These are phyloP conservation scores for Cinara cedri DNA, from an alignment of 2,888 invertebrate genomes.

Conservation along the genomic window DNA sequence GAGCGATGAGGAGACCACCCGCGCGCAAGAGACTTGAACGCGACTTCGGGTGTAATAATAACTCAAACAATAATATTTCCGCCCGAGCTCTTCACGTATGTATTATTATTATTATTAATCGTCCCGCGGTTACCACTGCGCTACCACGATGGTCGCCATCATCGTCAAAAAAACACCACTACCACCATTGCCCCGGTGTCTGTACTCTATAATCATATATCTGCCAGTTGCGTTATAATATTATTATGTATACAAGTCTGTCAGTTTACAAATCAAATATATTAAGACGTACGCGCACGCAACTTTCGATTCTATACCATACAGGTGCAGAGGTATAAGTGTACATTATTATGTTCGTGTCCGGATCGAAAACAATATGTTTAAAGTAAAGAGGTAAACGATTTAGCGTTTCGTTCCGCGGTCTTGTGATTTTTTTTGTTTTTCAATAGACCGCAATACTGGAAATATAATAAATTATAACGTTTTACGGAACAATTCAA, in stretches of 20 bases:
- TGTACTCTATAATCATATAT: too few species aligned
- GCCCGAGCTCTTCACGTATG: slow-evolving; percentile 7
- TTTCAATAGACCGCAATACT: too few species aligned
- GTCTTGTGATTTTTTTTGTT: too few species aligned
- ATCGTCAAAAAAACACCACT: not conserved
- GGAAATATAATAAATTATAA: too few species aligned
- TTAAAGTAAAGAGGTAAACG: too few species aligned
- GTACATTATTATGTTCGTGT: too few species aligned
- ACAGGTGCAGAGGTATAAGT: too few species aligned
- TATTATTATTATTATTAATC: slow-evolving; percentile 46
- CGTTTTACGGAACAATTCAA: too few species aligned
- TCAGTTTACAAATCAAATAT: not conserved
- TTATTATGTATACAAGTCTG: slow-evolving; percentile 12
- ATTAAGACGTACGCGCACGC: too few species aligned
- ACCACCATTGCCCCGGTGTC: not conserved
- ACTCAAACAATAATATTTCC: slow-evolving; percentile 53
- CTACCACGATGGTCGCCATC: not conserved
- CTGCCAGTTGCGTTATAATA: not conserved
- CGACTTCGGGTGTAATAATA: slow-evolving; percentile 55
- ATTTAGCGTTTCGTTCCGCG: too few species aligned
- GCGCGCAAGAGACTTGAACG: slow-evolving; percentile 55
- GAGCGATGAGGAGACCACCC: slow-evolving; percentile 39
- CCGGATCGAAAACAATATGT: too few species aligned
- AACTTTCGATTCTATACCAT: too few species aligned
- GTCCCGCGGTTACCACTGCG: slow-evolving; percentile 1